Base-by-base conservation (phyloP, 2,113 vertebrate genomes). In the Mirza zaza region DNA sequence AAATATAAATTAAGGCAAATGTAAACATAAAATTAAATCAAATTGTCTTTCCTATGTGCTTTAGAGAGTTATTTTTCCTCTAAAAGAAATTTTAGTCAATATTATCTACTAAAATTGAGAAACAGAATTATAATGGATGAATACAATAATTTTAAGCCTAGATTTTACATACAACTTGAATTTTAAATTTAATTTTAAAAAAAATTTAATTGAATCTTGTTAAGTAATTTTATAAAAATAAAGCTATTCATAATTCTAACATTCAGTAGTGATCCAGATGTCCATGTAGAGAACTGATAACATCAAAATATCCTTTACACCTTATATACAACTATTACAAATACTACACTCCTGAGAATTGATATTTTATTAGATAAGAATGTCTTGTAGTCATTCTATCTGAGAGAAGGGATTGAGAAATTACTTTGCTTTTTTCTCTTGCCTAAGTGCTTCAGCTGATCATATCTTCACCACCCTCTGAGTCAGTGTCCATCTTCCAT, bases 141-240 rank as follows among this genome's bases (percentile, higher is more conserved):
- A 39, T 52, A 68, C 17, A 36, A 59, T 63, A 55, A 73, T 61
- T 67, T 80, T 42, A 87, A 61, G 36, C 88, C 42, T 93, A 88
- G n/a, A 83, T 88, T 68, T 39, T 61, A 84, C 52, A 91, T 21
- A 63, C 8, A n/a, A 15, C 27, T 73, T 73, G 14, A 63, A 73
- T 91, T 79, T 80, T 92, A 42, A 92, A 75, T 83, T 59, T 90
- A 90, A 82, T 65, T 87, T 65, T 87, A 48, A 5, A 67, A 67
- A 93, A 87, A 55, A 65, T 34, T 7, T 80, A 90, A 86, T 71
- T 73, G 36, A 90, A 59, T 88, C 23, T 6, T 76, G 61, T 76
- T 63, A 75, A 48, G 6, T 68, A n/a, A 91, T 21, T 96, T 90
- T 34, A 20, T 70, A 59, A 90, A 90, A 73, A 67, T 80, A 80